A percentile compares a stretch with the other conserved stretches of the same genome.
Conservation (phyloP, 1,140 invertebrate species). For the Orchesella cincta region DNA sequence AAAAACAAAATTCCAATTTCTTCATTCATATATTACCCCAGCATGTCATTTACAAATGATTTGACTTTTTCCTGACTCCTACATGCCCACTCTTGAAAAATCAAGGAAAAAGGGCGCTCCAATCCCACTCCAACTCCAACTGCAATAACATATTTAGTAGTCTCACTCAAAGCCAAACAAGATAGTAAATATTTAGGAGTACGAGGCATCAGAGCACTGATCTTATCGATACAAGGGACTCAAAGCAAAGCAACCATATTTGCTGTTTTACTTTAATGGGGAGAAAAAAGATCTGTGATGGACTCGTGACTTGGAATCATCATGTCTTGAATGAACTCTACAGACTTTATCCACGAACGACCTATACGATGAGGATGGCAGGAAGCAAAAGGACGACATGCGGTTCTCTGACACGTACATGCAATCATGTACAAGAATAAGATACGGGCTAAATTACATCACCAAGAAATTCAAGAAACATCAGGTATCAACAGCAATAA, state of each 20-base stretch:
- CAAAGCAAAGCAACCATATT: background rate
- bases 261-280: background rate
- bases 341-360: background rate
- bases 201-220: background rate
- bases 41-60: background rate
- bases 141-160: background rate
- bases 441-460: conserved; percentile 21
- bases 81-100: background rate
- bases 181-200: conserved; percentile 8
- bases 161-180: too few species aligned
- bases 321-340: conserved; percentile 22
- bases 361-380: background rate
- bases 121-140: background rate
- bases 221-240: background rate
- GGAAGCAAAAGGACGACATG: background rate
- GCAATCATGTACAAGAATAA: background rate
- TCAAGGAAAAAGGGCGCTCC: background rate
- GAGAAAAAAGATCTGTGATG: background rate
- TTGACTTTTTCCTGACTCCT: background rate
- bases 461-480: conserved; percentile 8
- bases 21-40: background rate
- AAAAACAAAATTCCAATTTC: background rate
- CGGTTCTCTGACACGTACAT: conserved; percentile 20
- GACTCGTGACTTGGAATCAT: conserved; percentile 26
- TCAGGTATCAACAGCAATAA: conserved; percentile 18